Base-by-base conservation (phyloP, 2,888 invertebrate species). In the Melanostoma scalare region DNA sequence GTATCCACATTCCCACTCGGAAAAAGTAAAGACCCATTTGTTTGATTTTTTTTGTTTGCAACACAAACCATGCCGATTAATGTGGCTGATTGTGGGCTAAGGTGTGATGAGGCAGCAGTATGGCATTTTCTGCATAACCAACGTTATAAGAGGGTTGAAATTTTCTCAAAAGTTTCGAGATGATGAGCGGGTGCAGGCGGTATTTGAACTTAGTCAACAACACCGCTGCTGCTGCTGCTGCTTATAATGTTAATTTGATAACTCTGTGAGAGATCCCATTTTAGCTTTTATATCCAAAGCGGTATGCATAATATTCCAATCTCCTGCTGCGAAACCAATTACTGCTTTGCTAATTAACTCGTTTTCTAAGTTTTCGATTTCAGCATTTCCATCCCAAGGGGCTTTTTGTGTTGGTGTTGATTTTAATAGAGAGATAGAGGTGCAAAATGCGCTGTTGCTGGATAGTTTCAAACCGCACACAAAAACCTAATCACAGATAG, bases 181-280 rank as follows among this genome's bases (percentile, higher is more conserved):
- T 74, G 75, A 46, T 56, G 9, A 6, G 30, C 30, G 42, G 20
- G 20, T 48, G 48, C 31, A 48, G 33, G 20, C 60, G 30, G 31
- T 42, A 72, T 82, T 69, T 35, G 68, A 40, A 73, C 73, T 42
- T 53, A 69, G 65, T 65, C 56, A 33, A 35, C 30, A 30, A 35
- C 30, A 30, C 50, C 40, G 50, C 31, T 31, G 8, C 71, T 71
- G 33, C 55, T 71, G 42, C 67, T 52, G 42, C 53, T 20, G 65
- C 65, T 74, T 74, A 84, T 84, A 84, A 84, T 79, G 67, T 75
- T 75, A 79, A 84, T 84, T 84, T 84, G 75, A 84, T 79, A 84
- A 79, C 71, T 79, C 71, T 42, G 44, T 65, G 50, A 50, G 55
- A 79, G 79, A 75, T 74, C 71, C 55, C 42, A 69, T 79, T 71